Percentiles rank a stretch among this genome's conserved stretches.
Conservation (phyloP, 2,113 vertebrate genomes). For the cat (Felis catus) region DNA sequence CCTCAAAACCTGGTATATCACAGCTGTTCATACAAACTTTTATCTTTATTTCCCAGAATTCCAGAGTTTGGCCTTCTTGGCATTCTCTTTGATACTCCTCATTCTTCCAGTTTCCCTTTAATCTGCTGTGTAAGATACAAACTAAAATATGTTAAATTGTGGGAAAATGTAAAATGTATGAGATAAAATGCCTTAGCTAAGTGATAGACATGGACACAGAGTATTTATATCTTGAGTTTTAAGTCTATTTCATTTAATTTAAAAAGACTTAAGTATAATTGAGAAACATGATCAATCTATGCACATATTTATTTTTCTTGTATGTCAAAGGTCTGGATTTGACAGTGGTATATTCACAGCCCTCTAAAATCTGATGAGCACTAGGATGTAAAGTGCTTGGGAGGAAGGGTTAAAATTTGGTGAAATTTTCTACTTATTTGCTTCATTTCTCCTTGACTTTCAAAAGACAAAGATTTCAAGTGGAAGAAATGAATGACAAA, state of each 20-base stretch:
- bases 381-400: not conserved
- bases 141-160: not conserved
- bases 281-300: not conserved
- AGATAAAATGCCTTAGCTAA: not conserved
- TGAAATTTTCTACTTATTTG: conserved; percentile 31
- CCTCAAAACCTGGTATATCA: not conserved
- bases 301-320: not conserved
- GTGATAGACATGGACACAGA: not conserved
- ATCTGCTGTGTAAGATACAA: not conserved
- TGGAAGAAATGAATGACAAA: conserved; percentile 62
- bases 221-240: conserved; percentile 22
- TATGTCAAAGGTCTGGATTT: not conserved
- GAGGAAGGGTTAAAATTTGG: conserved; percentile 24
- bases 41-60: not conserved
- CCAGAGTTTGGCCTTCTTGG: not conserved
- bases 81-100: not conserved
- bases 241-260: not conserved
- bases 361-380: not conserved
- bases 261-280: not conserved
- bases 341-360: not conserved
- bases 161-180: not conserved
- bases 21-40: not conserved
- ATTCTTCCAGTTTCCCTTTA: not conserved
- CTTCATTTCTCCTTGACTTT: conserved; percentile 2
- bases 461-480: conserved; percentile 6